Conservation (phyloP, 1,140 invertebrate species). For the Globodera ellingtonae region DNA sequence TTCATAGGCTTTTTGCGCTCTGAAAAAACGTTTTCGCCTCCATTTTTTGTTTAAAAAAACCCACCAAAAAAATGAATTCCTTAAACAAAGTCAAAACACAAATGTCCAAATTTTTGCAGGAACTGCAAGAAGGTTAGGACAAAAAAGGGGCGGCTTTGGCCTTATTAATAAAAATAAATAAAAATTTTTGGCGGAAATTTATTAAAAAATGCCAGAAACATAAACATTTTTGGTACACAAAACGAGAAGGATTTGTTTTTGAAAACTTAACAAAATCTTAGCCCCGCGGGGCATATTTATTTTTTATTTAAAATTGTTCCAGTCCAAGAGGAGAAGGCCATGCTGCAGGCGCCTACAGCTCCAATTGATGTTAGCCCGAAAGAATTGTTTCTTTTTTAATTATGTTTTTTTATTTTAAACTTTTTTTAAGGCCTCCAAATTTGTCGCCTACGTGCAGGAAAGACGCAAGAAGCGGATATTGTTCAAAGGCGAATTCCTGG, state of each 20-base stretch:
- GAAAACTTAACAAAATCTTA: not conserved
- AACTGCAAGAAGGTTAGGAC: not conserved
- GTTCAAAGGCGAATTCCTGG: constrained; percentile 65
- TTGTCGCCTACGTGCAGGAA: constrained; percentile 64
- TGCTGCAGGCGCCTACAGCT: constrained; percentile 60
- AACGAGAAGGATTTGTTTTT: not conserved
- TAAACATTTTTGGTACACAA: not conserved
- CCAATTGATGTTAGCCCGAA: constrained; percentile 51
- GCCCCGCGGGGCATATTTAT: too few relatives aligned
- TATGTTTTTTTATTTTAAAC: not conserved
- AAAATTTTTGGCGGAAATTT: too few relatives aligned
- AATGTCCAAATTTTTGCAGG: constrained; percentile 28
- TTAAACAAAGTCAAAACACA: not conserved
- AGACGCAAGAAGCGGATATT: constrained; percentile 62
- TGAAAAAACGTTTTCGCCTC: not conserved
- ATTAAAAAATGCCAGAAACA: not conserved
- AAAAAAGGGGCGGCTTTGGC: not conserved
- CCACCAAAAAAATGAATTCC: constrained; percentile 16
- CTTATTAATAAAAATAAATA: not conserved
- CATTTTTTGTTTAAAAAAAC: not conserved
- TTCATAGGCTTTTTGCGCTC: not conserved
- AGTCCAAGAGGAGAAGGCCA: constrained; percentile 66
- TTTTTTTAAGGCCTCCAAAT: constrained; percentile 50
- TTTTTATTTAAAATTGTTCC: constrained; percentile 29
- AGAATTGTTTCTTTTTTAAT: not conserved